phyloP scores from a whole-genome alignment of 37 sponge, comb jelly and placozoan genomes.

The Chondrosia reniformis region DNA sequence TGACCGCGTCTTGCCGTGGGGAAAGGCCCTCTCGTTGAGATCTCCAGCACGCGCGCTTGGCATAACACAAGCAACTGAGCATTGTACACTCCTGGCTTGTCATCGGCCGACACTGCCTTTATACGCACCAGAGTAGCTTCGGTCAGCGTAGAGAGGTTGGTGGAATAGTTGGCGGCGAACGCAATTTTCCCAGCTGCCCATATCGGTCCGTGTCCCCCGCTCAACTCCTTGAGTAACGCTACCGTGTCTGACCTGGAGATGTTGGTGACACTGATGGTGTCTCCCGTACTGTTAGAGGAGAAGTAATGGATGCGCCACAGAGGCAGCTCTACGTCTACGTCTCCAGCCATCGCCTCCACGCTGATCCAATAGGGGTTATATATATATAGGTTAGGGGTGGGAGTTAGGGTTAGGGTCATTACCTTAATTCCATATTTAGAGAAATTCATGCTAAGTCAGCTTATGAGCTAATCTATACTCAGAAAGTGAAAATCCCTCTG shows the following conservation, averaged over 20 bases:
- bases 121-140: constrained; percentile 30
- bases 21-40: constrained; percentile 3
- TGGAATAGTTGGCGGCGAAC: constrained; percentile 16
- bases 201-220: constrained; percentile 10
- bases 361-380: not conserved
- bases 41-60: constrained; percentile 11
- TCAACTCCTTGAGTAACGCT: constrained; percentile 2
- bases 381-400: not conserved
- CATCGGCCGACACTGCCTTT: constrained; percentile 14
- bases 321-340: not conserved
- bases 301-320: constrained; percentile 26
- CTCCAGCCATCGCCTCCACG: constrained; percentile 4
- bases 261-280: constrained; percentile 9
- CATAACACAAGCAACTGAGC: constrained; percentile 27
- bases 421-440: too few relatives aligned
- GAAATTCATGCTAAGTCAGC: too few relatives aligned
- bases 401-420: too few relatives aligned
- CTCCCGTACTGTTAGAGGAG: not conserved
- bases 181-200: not conserved
- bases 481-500: too few relatives aligned
- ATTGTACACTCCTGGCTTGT: constrained; percentile 6
- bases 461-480: too few relatives aligned
- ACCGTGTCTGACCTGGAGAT: constrained; percentile 26
- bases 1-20: constrained; percentile 20
- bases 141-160: not conserved